Conservation (phyloP, 2,797 vertebrate genomes). For the Gambusia yucatana region DNA sequence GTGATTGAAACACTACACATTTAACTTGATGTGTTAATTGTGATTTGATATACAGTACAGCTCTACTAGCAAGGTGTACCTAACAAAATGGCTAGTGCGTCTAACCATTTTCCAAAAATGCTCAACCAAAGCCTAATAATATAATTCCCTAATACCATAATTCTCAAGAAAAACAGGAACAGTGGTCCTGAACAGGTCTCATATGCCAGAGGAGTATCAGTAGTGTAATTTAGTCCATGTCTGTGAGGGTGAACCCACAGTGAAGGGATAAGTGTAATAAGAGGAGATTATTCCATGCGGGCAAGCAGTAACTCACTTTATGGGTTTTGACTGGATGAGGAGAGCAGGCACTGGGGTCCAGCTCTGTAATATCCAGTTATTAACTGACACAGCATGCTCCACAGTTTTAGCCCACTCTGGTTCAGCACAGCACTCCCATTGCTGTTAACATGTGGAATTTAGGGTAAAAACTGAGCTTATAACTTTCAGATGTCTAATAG, state of each 20-base stretch:
- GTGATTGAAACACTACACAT: background rate
- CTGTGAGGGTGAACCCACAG: constrained; percentile 61
- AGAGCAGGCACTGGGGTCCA: constrained; percentile 63
- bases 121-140: background rate
- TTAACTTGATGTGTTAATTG: background rate
- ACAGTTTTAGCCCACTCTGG: constrained; percentile 39
- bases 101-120: background rate
- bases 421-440: constrained; percentile 50
- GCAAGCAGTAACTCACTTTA: constrained; percentile 70
- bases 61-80: background rate
- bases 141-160: constrained; percentile 5
- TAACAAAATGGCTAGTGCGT: background rate
- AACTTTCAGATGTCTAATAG: constrained; percentile 42
- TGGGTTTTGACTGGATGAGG: constrained; percentile 65
- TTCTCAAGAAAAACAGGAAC: constrained; percentile 15
- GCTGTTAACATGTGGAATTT: constrained; percentile 65
- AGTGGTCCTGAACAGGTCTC: constrained; percentile 20
- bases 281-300: constrained; percentile 71
- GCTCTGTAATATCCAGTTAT: constrained; percentile 65
- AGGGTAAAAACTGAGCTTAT: constrained; percentile 56
- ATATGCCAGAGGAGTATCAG: constrained; percentile 49
- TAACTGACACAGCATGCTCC: constrained; percentile 61
- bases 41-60: background rate
- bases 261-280: constrained; percentile 69
- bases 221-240: constrained; percentile 48